These are phyloP conservation scores for Halictus quadricinctus DNA, from an alignment of 2,888 invertebrate genomes.

Conservation along the genomic window DNA sequence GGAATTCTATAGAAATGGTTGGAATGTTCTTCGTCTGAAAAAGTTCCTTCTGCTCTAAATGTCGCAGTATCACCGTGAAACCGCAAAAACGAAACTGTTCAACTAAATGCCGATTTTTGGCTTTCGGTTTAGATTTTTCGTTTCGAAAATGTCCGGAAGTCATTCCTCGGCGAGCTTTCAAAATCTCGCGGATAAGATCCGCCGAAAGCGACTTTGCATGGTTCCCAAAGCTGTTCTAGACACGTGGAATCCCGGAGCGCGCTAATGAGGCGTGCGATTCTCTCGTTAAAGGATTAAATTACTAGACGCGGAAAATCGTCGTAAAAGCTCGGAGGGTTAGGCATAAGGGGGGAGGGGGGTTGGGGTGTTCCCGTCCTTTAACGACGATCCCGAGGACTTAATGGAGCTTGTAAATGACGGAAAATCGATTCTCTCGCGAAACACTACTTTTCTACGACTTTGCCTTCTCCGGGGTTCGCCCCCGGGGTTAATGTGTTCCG, in stretches of 20 bases:
- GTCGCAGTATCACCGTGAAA: not conserved
- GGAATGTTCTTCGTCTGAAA: not conserved
- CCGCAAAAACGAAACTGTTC: not conserved
- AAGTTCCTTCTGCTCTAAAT: not conserved
- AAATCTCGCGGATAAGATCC: conserved; percentile 8
- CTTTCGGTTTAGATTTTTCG: not conserved
- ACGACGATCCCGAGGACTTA: conserved; percentile 53
- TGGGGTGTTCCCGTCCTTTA: conserved; percentile 40
- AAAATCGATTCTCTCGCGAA: conserved; percentile 45
- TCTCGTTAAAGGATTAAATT: conserved; percentile 76
- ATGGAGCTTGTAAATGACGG: conserved; percentile 41
- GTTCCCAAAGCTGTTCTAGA: conserved; percentile 31
- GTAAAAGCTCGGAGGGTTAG: conserved; percentile 50
- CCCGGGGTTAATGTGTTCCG: not conserved
- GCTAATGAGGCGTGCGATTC: conserved; percentile 75
- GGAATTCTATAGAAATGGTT: not conserved
- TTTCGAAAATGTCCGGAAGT: not conserved
- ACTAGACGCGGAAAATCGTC: conserved; percentile 62
- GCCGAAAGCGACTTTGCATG: conserved; percentile 24
- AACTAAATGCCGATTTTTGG: not conserved
- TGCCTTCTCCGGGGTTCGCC: not conserved
- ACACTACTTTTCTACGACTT: conserved; percentile 34
- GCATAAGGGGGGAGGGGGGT: conserved; percentile 23
- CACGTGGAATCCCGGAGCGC: conserved; percentile 56
- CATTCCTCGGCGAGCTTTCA: not conserved